Conservation (phyloP, 2,113 vertebrate genomes). For the Irena cyanogastra region DNA sequence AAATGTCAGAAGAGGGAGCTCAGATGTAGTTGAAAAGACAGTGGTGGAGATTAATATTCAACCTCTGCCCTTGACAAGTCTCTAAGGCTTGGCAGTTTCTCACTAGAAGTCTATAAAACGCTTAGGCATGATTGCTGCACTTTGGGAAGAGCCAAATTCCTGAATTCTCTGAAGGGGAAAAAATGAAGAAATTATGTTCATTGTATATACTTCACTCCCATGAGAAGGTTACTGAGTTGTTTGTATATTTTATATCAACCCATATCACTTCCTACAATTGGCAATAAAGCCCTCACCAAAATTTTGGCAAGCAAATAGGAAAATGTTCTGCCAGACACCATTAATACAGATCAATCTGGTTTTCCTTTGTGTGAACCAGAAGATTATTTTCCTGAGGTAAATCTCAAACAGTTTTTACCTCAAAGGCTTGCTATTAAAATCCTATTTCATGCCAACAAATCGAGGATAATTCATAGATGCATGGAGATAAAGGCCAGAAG, state of each 20-base stretch:
- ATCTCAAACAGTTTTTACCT: conserved; percentile 43
- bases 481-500: background rate
- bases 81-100: conserved; percentile 57
- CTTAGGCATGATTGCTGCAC: conserved; percentile 54
- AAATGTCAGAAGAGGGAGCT: conserved; percentile 45
- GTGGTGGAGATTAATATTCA: conserved; percentile 52
- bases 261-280: conserved; percentile 53
- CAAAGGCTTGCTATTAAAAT: background rate
- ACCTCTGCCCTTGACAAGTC: conserved; percentile 49
- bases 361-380: conserved; percentile 43
- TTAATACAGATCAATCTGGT: conserved; percentile 41
- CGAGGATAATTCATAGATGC: background rate
- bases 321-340: conserved; percentile 50
- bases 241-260: conserved; percentile 56
- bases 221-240: conserved; percentile 5
- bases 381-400: conserved; percentile 48
- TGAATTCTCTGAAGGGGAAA: conserved; percentile 28
- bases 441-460: background rate
- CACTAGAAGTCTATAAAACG: conserved; percentile 52
- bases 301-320: conserved; percentile 57
- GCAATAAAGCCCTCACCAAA: conserved; percentile 64
- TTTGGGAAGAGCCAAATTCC: conserved; percentile 37
- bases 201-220: conserved; percentile 31
- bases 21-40: conserved; percentile 47
- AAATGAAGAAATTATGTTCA: background rate